Evolutionary conservation across 2,113 vertebrate species (phyloP), one percentile per base, ranked within the genome.

Genomic region (Atlantisia rogersi): DNA sequence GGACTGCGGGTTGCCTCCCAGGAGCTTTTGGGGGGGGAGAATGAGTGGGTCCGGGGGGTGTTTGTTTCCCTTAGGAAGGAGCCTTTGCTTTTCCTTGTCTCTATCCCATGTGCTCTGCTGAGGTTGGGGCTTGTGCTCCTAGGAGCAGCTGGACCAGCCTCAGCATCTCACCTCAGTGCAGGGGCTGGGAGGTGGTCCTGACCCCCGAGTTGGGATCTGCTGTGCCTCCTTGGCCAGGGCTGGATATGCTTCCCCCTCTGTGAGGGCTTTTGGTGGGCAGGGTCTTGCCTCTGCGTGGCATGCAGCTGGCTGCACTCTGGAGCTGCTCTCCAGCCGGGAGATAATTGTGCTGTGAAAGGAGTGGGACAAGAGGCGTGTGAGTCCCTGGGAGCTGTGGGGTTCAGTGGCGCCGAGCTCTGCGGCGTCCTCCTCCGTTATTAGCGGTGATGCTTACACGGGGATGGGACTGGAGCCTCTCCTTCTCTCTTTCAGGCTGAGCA

Each of bases 401-500:
- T 86, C 48, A 2, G 37, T 73, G 78, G 71, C 44, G 1, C 93
- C 1, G 7, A 77, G 82, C 81, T 81, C 29, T 64, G 81, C 58
- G 15, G 3, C 19, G 4, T 78, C 80, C 87, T 90, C 84, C 93
- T 64, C 74, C 26, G 7, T 92, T 79, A 60, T 32, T 31, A 75
- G 65, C 31, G 11, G 70, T 2, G 3, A 11, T 76, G 75, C 79
- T 69, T 9, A 55, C 63, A 71, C 78, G 53, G 81, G 89, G 84
- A 87, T 0, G 6, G 68, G 28, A 74, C 91, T 90, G 92, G 25
- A 96, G 79, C 83, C 73, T 88, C 60, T 83, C 52, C 56, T 58
- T 88, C 95, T 96, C 90, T 83, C 70, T 95, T 96, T 7, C 96
- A 98, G 98, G 96, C 91, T 91, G 96, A 96, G 82, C 40, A 69